Percentiles rank a stretch among this genome's conserved stretches.
phyloP scores from a whole-genome alignment of 2,888 invertebrate species.

The Cephus sareptanus region DNA sequence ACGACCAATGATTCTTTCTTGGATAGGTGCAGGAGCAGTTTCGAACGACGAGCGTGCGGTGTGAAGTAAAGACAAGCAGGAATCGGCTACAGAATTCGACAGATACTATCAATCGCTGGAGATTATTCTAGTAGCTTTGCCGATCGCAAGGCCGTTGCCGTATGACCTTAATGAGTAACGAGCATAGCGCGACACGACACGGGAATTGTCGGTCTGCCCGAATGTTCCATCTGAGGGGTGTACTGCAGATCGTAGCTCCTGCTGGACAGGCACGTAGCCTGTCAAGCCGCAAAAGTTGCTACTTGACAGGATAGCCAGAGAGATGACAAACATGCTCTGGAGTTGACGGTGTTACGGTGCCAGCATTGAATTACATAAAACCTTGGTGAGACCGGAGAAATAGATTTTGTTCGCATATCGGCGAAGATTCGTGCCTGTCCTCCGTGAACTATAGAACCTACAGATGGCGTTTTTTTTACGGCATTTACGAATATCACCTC shows the following conservation, averaged over 20 bases:
- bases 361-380: neutral
- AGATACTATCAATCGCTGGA: constrained; percentile 17
- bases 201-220: constrained; percentile 27
- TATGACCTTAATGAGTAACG: constrained; percentile 60
- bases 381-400: constrained; percentile 6
- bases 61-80: neutral
- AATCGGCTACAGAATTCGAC: neutral
- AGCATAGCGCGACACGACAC: constrained; percentile 41
- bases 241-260: constrained; percentile 7
- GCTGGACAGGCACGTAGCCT: constrained; percentile 35
- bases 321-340: constrained; percentile 27
- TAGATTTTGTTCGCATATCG: constrained; percentile 20
- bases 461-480: constrained; percentile 54
- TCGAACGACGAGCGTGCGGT: neutral
- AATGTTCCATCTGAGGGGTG: constrained; percentile 5
- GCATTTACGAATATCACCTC: constrained; percentile 32
- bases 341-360: neutral
- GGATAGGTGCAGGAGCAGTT: neutral
- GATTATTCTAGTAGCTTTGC: constrained; percentile 37
- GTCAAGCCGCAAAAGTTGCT: constrained; percentile 34
- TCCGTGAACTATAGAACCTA: constrained; percentile 35
- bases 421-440: constrained; percentile 35
- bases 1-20: neutral
- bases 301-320: constrained; percentile 16
- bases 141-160: constrained; percentile 56